phyloP scores from a whole-genome alignment of 2,797 vertebrate species.

The Poeciliopsis gracilis region DNA sequence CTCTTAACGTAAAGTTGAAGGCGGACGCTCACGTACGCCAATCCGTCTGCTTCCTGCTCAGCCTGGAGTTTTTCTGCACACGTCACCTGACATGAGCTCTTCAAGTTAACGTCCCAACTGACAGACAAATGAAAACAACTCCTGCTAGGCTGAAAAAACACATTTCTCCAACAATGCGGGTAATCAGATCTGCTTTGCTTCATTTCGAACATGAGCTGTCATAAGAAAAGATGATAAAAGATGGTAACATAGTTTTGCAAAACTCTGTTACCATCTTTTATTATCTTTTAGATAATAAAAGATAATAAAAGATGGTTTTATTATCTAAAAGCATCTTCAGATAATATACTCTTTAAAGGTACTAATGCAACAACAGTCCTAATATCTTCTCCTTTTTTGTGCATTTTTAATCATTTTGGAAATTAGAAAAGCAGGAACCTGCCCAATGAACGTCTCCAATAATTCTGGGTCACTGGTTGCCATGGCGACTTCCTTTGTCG shows the following conservation, averaged over 20 bases:
- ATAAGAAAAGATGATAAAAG: too few relatives aligned
- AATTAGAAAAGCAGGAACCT: neutral
- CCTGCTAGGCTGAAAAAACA: slow-evolving; percentile 14
- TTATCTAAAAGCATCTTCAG: neutral
- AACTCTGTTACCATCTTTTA: too few relatives aligned
- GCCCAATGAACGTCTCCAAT: neutral
- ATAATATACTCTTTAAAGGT: neutral
- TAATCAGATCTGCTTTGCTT: slow-evolving; percentile 9
- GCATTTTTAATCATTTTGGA: neutral
- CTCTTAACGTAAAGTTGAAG: too few relatives aligned
- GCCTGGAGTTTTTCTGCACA: slow-evolving; percentile 19
- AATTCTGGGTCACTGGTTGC: neutral
- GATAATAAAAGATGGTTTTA: too few relatives aligned
- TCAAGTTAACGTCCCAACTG: slow-evolving; percentile 36
- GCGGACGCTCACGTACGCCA: neutral
- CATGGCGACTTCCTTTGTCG: neutral
- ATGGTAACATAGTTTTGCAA: neutral
- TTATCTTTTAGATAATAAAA: too few relatives aligned
- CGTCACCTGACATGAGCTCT: slow-evolving; percentile 40
- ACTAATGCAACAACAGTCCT: neutral
- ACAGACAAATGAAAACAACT: slow-evolving; percentile 50
- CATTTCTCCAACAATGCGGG: slow-evolving; percentile 9
- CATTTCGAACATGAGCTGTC: neutral
- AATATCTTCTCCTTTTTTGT: neutral
- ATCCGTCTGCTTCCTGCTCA: neutral